Base-by-base conservation (phyloP, 1,140 invertebrate species). In the Micrasema minimum region DNA sequence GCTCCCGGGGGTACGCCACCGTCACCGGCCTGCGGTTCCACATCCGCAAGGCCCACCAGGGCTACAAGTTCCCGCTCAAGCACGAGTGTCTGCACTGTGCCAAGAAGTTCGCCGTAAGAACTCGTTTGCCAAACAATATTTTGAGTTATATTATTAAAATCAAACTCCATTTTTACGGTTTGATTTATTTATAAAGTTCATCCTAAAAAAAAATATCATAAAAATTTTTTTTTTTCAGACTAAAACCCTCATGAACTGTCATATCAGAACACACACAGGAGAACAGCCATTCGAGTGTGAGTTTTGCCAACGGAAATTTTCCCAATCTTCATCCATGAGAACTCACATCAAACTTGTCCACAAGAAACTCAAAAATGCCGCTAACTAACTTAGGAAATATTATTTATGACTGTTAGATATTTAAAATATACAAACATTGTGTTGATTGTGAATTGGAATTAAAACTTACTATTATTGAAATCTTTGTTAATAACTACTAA, bases 191-290 rank as follows among this genome's bases (percentile, higher is more conserved):
- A n/a, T n/a, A n/a, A n/a, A n/a, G n/a, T n/a, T n/a, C n/a, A n/a
- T n/a, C n/a, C n/a, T n/a, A n/a, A n/a, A n/a, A n/a, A n/a, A n/a
- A n/a, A n/a, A n/a, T n/a, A n/a, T n/a, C n/a, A n/a, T n/a, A n/a
- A n/a, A n/a, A n/a, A n/a, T n/a, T n/a, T n/a, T n/a, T 41, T 14
- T 6, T 14, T 71, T 71, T 41, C 64, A 75, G 74, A 48, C 71
- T 0, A 85, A 84, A 76, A 84, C 81, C n/a, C 83, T 85, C 31
- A 80, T 88, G 65, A 81, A 81, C 46, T 88, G 88, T 67, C 88
- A 89, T 77, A 85, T 88, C 78, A 79, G 88, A 20, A 86, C 85
- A 0, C 88, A 89, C 77, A 90, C 88, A 1, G 88, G 88, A 74
- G 83, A 87, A 77, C 81, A 85, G 67, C 86, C 86, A 5, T 87